Evolutionary conservation across 2,797 vertebrate genomes (phyloP), one percentile per base, ranked within the genome.

Genomic region (Mionectes olivaceus): DNA sequence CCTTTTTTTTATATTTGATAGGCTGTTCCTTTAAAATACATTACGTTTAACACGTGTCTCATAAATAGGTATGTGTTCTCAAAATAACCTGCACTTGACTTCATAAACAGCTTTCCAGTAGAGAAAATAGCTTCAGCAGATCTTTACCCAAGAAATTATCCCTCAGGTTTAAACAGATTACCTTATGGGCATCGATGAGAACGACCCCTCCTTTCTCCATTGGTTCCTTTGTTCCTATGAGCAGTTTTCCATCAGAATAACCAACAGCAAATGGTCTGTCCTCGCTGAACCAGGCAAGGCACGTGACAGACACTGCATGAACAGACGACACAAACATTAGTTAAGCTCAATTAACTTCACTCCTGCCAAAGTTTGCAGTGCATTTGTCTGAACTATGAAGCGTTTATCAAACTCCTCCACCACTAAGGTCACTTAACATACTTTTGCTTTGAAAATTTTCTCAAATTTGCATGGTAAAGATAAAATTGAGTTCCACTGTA

Each of bases 171-270:
- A 46, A 55, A 53, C 83, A 47, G 57, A 91, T 30, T 95, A 99
- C 99, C 99, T 99, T 99, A 96, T 99, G 99, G 11, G 99, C 99
- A 90, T 99, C 99, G 23, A 99, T 98, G 32, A 99, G 97, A 90
- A 99, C 75, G 2, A 99, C 98, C 75, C 98, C 99, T 97, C 98
- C 99, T 96, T 99, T 99, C 87, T 99, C 99, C 53, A 98, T 89
- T 4, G 99, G 98, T 65, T 99, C 99, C 92, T 98, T 99, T 79
- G 98, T 98, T 90, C 99, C 99, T 59, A 99, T 98, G 79, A 99
- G 97, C 84, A 99, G 97, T 94, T 99, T 99, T 30, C 99, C 99
- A 94, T 99, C 99, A 41, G 99, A 98, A 87, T 99, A 99, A 80
- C 99, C 99, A 43, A 99, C 98, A 35, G 99, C 99, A 95, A 99